A percentile compares a stretch with the other conserved stretches of the same genome.
Evolutionary conservation across 2,797 vertebrate genomes (phyloP).

Genomic region (Sebastes alutus): DNA sequence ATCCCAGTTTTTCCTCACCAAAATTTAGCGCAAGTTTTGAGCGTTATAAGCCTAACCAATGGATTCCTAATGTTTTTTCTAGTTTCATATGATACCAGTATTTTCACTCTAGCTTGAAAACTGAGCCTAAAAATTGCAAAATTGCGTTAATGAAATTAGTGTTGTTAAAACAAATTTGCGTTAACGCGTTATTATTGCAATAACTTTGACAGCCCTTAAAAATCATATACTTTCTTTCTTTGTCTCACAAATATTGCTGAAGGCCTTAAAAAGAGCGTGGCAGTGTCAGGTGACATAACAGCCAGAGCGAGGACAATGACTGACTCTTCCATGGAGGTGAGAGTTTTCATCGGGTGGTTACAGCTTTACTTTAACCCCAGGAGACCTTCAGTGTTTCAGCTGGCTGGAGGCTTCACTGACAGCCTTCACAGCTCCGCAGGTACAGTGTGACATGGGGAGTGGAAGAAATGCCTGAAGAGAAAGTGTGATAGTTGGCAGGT

Average conservation of each 20-base stretch:
- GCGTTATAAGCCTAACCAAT: too few species aligned
- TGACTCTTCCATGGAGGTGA: neutral
- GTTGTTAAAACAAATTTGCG: too few species aligned
- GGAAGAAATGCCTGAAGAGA: constrained; percentile 3
- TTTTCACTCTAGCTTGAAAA: too few species aligned
- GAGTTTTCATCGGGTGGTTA: neutral
- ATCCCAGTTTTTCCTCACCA: too few species aligned
- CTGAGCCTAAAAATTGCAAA: too few species aligned
- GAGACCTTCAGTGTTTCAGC: neutral
- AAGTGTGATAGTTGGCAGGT: constrained; percentile 19
- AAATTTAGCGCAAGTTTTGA: too few species aligned
- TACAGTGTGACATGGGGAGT: neutral
- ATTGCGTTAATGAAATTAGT: too few species aligned
- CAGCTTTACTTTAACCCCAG: neutral
- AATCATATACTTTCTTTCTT: neutral
- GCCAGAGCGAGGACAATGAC: neutral
- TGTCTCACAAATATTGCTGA: neutral
- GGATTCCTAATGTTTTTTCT: too few species aligned
- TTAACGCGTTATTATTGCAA: too few species aligned
- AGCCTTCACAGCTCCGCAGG: neutral
- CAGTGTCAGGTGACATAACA: neutral
- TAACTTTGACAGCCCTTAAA: too few species aligned
- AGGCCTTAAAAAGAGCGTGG: neutral
- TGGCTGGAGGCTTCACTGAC: neutral
- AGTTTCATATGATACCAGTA: too few species aligned